phyloP scores from a whole-genome alignment of 2,888 invertebrate species.

The Melipona beecheii region DNA sequence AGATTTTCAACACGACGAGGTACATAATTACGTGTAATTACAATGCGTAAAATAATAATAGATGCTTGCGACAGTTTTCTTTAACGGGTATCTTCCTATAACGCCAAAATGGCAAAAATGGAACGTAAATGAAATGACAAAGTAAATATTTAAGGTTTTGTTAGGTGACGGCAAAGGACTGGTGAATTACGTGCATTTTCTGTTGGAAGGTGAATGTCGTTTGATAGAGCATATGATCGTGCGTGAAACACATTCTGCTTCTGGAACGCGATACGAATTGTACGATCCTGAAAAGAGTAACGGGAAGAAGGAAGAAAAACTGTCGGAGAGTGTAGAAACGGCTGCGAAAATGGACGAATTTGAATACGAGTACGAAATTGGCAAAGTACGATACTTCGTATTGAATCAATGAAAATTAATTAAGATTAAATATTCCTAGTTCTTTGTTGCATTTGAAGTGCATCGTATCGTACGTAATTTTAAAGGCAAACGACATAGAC shows the following conservation, averaged over 20 bases:
- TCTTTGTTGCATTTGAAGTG: not conserved
- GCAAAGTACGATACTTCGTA: not conserved
- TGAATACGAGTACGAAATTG: not conserved
- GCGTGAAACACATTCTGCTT: conserved; percentile 80
- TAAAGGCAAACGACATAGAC: not conserved
- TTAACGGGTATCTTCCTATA: not conserved
- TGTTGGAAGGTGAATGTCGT: conserved; percentile 87
- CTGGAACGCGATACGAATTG: conserved; percentile 84
- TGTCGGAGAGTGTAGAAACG: not conserved
- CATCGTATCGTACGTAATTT: not conserved
- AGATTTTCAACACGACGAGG: conserved; percentile 86
- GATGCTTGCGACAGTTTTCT: not conserved
- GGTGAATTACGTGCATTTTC: conserved; percentile 85
- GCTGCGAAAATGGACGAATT: conserved; percentile 14
- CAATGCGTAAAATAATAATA: not conserved
- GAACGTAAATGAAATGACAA: not conserved
- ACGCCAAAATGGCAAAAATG: not conserved
- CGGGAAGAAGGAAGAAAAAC: not conserved
- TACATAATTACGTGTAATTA: conserved; percentile 62
- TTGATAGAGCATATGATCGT: conserved; percentile 87
- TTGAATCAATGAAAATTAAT: too few relatives aligned
- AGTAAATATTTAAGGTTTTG: conserved; percentile 72
- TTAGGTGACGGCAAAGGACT: conserved; percentile 81
- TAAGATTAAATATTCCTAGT: too few relatives aligned
- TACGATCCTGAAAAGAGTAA: conserved; percentile 81